These are phyloP conservation scores for Ptychadena robeensis DNA, from an alignment of 2,797 vertebrate species.

Conservation along the genomic window DNA sequence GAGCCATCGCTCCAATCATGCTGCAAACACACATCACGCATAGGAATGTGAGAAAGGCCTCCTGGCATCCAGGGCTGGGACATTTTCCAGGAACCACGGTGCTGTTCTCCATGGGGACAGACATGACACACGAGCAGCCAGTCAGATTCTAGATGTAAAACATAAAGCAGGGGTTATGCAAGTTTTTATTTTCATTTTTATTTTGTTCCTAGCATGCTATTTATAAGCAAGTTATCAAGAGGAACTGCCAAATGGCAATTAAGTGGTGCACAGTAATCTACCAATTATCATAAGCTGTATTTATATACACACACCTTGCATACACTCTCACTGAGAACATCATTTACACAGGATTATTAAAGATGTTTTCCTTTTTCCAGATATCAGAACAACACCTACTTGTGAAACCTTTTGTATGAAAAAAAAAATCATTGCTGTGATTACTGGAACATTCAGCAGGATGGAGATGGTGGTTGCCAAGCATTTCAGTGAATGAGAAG, in stretches of 20 bases:
- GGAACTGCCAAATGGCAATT: slow-evolving; percentile 40
- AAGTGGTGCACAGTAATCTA: slow-evolving; percentile 57
- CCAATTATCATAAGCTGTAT: slow-evolving; percentile 63
- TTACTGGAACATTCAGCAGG: not conserved
- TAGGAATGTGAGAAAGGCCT: slow-evolving; percentile 95
- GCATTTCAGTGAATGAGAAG: not conserved
- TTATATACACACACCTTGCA: not conserved
- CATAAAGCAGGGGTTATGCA: slow-evolving; percentile 35
- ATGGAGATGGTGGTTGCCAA: not conserved
- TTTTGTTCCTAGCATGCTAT: not conserved
- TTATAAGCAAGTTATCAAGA: slow-evolving; percentile 26
- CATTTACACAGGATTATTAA: not conserved
- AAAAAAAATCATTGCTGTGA: not conserved
- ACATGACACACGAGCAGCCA: slow-evolving; percentile 84
- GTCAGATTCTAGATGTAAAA: slow-evolving; percentile 86
- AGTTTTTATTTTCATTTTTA: not conserved
- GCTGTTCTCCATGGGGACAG: slow-evolving; percentile 73
- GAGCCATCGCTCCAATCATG: slow-evolving; percentile 97
- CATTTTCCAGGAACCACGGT: slow-evolving; percentile 90
- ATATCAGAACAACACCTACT: not conserved
- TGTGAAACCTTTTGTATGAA: not conserved
- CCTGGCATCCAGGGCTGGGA: slow-evolving; percentile 89
- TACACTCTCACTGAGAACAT: not conserved
- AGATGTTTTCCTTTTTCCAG: not conserved
- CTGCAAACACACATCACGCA: slow-evolving; percentile 97